Conservation (phyloP, 2,888 invertebrate genomes). For the Drosophila phalerata region DNA sequence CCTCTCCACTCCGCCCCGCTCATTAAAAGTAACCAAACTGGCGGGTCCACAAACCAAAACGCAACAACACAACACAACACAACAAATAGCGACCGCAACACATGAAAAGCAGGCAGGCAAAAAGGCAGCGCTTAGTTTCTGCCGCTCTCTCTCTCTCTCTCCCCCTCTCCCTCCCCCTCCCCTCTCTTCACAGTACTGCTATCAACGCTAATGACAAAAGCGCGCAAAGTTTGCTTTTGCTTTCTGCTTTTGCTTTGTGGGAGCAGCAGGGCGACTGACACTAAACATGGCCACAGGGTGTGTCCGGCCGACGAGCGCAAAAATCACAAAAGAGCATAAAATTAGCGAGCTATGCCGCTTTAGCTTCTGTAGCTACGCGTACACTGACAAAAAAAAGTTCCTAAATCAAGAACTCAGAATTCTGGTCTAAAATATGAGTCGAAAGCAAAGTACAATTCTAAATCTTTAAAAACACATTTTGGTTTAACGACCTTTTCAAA, state of each 20-base stretch:
- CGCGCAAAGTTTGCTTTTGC: conserved; percentile 72
- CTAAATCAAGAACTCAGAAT: too few species aligned
- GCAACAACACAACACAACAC: conserved; percentile 45
- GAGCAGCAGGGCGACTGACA: conserved; percentile 36
- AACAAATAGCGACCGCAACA: conserved; percentile 68
- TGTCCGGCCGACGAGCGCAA: conserved; percentile 71
- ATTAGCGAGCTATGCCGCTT: conserved; percentile 70
- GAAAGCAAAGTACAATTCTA: too few species aligned
- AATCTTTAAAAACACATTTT: too few species aligned
- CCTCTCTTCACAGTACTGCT: conserved; percentile 55
- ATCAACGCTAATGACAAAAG: conserved; percentile 81
- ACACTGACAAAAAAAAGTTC: too few species aligned
- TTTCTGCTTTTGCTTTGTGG: conserved; percentile 58
- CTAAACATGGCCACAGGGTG: conserved; percentile 77
- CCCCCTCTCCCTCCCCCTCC: background rate
- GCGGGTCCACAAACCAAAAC: conserved; percentile 64
- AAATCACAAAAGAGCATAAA: conserved; percentile 82
- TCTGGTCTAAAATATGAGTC: too few species aligned
- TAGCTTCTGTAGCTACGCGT: conserved; percentile 37
- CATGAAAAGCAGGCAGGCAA: conserved; percentile 70
- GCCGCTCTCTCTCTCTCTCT: conserved; percentile 15
- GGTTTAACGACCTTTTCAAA: too few species aligned
- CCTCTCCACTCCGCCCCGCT: conserved; percentile 66
- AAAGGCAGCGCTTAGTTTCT: conserved; percentile 56
- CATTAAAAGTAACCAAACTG: conserved; percentile 80